Evolutionary conservation across 2,797 vertebrate species (phyloP), one percentile per base, ranked within the genome.

Genomic region (Myotis planiceps): DNA sequence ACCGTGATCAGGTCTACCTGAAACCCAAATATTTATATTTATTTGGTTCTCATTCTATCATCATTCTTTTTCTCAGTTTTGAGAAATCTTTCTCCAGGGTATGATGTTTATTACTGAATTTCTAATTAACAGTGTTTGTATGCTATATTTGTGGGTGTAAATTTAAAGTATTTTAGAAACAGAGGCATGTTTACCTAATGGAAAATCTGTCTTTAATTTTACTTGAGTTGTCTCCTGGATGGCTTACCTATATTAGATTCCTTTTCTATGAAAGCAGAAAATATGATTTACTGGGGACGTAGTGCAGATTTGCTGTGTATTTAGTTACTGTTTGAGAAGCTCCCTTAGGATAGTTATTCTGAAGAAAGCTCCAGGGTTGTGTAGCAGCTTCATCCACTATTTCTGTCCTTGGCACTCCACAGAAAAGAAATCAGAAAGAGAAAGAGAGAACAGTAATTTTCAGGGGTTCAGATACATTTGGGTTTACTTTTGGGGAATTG

Each of bases 141-240:
- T 94, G 55, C 78, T 84, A 3, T 92, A 86, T 96, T 93, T 91
- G n/a, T 85, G 87, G 3, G 8, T 69, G 1, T 90, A 65, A 74
- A 72, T 86, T 85, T 82, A 74, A 92, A 96, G 89, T 93, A 88
- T 93, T 94, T 93, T 88, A 68, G 84, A 94, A 94, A 74, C 76
- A 94, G 37, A 96, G 51, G 71, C 39, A 34, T 92, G 15, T 92
- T 96, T 93, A 71, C 29, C 65, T 92, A 85, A 60, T 84, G 39
- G 68, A 53, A 85, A 66, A 72, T 90, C 27, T 96, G 63, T 83
- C 39, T 85, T 84, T 82, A 45, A 80, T 96, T 91, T 94, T 78
- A 49, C 71, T 90, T 34, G 71, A n/a, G 19, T 81, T 88, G 39
- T 92, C 19, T 85, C 45, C 39, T 79, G 32, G 34, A 53, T 85